Conservation (phyloP, 2,113 vertebrate genomes). For the Bos taurus region DNA sequence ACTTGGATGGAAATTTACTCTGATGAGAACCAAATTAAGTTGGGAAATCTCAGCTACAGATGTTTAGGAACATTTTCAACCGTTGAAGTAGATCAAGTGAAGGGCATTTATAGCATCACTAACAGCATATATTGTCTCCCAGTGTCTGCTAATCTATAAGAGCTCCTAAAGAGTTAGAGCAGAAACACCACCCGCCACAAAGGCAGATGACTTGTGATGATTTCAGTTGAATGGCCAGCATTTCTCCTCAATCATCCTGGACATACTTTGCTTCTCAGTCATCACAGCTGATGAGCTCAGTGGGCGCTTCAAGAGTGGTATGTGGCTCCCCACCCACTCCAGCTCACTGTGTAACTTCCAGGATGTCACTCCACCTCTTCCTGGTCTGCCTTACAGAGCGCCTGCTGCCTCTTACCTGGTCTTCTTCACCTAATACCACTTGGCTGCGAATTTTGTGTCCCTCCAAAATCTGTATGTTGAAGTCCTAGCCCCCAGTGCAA, state of each 20-base stretch:
- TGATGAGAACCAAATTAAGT: neutral
- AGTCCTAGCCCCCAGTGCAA: neutral
- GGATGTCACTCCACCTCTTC: neutral
- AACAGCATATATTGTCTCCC: neutral
- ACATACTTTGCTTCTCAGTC: neutral
- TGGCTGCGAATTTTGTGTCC: neutral
- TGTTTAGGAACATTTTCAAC: neutral
- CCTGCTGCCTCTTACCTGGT: neutral
- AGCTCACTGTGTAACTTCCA: neutral
- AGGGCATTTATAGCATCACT: neutral
- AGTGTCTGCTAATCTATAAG: neutral
- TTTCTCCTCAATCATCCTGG: neutral
- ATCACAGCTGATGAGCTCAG: neutral
- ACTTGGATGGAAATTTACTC: neutral
- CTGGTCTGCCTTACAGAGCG: neutral
- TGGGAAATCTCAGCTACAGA: neutral
- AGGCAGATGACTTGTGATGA: neutral
- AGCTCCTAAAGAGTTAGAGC: neutral
- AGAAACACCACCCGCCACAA: neutral
- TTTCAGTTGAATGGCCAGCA: neutral
- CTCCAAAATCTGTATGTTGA: neutral
- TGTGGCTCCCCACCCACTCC: neutral
- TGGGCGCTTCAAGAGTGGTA: accelerated
- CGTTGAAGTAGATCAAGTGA: neutral
- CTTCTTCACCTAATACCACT: neutral